Percentiles rank a stretch among this genome's conserved stretches.
Conservation (phyloP, 2,113 vertebrate genomes). For the Hyaena hyaena region DNA sequence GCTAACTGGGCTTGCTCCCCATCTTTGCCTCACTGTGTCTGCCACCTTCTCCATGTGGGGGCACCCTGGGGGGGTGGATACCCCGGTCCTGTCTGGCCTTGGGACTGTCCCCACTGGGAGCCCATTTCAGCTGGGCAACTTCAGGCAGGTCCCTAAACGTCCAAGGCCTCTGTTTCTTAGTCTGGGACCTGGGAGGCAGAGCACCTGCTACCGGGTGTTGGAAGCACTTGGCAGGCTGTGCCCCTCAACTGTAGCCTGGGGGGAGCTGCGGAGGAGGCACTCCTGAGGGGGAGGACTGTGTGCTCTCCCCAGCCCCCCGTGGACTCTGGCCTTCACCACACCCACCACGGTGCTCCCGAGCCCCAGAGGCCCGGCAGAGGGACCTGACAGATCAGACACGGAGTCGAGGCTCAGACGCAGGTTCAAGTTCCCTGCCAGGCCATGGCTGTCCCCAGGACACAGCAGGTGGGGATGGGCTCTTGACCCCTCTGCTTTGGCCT, state of each 20-base stretch:
- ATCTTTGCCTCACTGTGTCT: background rate
- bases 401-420: background rate
- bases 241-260: no score
- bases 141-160: background rate
- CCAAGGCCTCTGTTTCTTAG: background rate
- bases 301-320: background rate
- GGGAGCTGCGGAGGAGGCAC: background rate
- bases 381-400: background rate
- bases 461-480: background rate
- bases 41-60: rapidly evolving
- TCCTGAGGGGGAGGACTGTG: background rate
- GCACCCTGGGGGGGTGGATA: background rate
- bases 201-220: background rate
- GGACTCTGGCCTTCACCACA: background rate
- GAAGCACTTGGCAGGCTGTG: background rate
- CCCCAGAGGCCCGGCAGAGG: background rate
- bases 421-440: background rate
- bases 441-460: background rate
- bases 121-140: background rate
- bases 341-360: background rate
- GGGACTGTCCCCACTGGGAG: background rate
- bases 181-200: background rate
- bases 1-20: slow-evolving; percentile 63
- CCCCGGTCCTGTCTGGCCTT: background rate
- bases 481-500: background rate